A percentile compares a stretch with the other conserved stretches of the same genome.
These are phyloP conservation scores for Lepus americanus DNA, from an alignment of 2,113 vertebrate species.

Conservation along the genomic window DNA sequence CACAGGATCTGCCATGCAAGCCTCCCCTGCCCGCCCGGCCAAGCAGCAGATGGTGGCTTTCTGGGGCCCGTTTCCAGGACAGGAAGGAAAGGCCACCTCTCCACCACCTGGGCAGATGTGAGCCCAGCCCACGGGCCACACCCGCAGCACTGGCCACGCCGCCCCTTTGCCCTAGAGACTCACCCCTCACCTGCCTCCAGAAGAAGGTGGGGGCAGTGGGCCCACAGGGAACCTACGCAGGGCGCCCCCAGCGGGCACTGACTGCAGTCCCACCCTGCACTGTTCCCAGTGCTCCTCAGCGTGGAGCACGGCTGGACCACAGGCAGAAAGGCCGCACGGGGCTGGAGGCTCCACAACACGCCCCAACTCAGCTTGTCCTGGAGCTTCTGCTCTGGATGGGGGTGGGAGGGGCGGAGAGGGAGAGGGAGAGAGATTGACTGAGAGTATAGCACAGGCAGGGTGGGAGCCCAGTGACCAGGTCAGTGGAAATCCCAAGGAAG, in stretches of 20 bases:
- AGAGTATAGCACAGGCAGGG: background rate
- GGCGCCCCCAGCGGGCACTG: accelerated
- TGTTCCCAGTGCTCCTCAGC: background rate
- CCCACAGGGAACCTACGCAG: background rate
- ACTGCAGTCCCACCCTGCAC: background rate
- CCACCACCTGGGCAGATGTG: background rate
- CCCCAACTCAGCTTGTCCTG: background rate
- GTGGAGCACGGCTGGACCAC: background rate
- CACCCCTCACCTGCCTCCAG: background rate
- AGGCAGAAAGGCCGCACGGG: background rate
- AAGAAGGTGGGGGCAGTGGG: background rate
- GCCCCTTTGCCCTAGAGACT: background rate
- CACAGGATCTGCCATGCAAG: background rate
- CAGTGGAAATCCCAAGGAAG: background rate
- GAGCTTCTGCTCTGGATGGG: background rate
- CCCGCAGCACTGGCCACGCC: background rate
- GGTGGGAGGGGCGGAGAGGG: too few species aligned
- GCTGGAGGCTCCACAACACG: background rate
- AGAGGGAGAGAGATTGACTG: too few species aligned
- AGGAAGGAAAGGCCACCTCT: background rate
- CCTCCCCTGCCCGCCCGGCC: slow-evolving; percentile 51
- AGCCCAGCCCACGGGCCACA: background rate
- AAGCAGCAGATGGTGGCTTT: slow-evolving; percentile 9
- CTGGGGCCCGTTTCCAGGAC: slow-evolving; percentile 72
- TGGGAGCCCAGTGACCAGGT: background rate